Evolutionary conservation across 2,888 invertebrate genomes (phyloP).

Genomic region (Melieria picta): DNA sequence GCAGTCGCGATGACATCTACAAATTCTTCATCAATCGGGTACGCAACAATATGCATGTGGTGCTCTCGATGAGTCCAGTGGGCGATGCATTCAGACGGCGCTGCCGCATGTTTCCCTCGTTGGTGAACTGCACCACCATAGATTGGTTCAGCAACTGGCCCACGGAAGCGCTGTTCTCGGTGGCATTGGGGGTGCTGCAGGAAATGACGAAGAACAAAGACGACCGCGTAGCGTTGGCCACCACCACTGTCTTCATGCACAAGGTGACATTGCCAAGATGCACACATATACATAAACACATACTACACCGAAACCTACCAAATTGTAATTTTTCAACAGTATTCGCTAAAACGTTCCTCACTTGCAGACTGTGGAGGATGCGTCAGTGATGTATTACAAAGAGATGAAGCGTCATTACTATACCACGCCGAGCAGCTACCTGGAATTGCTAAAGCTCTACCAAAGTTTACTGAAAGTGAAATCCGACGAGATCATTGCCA

Average conservation of each 20-base stretch:
- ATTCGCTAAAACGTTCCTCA: neutral
- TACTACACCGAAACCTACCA: neutral
- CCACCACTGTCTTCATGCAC: slow-evolving; percentile 79
- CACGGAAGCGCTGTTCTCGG: slow-evolving; percentile 84
- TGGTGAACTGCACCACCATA: slow-evolving; percentile 93
- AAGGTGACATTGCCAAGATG: slow-evolving; percentile 64
- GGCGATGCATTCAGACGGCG: slow-evolving; percentile 88
- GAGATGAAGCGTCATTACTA: slow-evolving; percentile 90
- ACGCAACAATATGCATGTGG: slow-evolving; percentile 83
- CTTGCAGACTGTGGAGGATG: slow-evolving; percentile 79
- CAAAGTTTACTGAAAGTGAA: slow-evolving; percentile 76
- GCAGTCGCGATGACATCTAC: slow-evolving; percentile 81
- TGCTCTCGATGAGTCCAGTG: slow-evolving; percentile 91
- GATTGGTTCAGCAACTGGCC: slow-evolving; percentile 97
- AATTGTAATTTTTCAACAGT: neutral
- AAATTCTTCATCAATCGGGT: slow-evolving; percentile 87
- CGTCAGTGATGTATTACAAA: slow-evolving; percentile 79
- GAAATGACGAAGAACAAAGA: slow-evolving; percentile 69
- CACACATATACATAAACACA: neutral
- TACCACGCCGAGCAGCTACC: slow-evolving; percentile 90
- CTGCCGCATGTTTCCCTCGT: slow-evolving; percentile 92
- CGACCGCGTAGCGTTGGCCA: slow-evolving; percentile 69
- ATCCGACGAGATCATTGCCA: slow-evolving; percentile 73
- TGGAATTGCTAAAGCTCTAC: slow-evolving; percentile 86
- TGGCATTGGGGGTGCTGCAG: slow-evolving; percentile 78